These are phyloP conservation scores for Cyanistes caeruleus DNA, from an alignment of 2,113 vertebrate genomes.

Conservation along the genomic window DNA sequence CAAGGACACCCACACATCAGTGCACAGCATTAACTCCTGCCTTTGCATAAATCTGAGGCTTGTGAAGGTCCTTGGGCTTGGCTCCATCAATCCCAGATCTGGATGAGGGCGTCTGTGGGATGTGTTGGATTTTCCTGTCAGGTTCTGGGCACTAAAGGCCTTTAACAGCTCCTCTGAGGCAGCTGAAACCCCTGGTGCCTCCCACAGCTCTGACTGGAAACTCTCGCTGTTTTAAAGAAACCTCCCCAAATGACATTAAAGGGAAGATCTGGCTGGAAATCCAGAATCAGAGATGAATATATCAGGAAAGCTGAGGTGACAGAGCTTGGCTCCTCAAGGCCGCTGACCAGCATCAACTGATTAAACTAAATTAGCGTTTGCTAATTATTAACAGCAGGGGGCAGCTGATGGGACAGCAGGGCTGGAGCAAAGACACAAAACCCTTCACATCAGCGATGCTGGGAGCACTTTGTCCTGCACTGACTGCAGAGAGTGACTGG, in stretches of 20 bases:
- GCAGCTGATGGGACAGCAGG: neutral
- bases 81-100: neutral
- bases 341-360: neutral
- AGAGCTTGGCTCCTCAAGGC: neutral
- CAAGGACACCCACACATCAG: neutral
- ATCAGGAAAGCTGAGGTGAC: accelerated
- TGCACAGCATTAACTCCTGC: neutral
- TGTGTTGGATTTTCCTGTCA: neutral
- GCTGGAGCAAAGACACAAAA: neutral
- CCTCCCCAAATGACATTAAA: neutral
- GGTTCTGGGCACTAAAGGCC: neutral
- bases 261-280: neutral
- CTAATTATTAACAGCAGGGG: neutral
- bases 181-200: accelerated
- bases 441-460: accelerated
- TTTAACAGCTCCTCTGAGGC: neutral
- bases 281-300: accelerated
- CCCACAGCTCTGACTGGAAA: neutral
- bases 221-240: neutral
- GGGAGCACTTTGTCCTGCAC: neutral
- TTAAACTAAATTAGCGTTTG: neutral
- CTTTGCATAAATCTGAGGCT: neutral
- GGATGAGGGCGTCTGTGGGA: accelerated
- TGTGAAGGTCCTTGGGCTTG: neutral
- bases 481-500: neutral